These are phyloP conservation scores for Eubasilissa splendida DNA, from an alignment of 2,888 invertebrate genomes.

Conservation along the genomic window DNA sequence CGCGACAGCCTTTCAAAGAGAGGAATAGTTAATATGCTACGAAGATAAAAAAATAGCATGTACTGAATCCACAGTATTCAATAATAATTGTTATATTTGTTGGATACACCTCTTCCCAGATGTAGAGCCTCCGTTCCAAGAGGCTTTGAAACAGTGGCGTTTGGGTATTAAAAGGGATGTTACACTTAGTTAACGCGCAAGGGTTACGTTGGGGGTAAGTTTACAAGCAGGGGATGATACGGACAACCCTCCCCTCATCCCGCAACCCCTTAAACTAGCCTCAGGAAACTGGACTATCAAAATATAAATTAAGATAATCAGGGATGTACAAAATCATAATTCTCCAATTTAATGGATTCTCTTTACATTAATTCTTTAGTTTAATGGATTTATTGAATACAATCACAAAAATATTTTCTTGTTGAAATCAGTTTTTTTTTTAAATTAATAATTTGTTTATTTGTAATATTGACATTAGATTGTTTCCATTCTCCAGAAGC, in stretches of 20 bases:
- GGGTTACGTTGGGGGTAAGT: constrained; percentile 55
- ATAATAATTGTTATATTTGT: neutral
- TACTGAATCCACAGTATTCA: too few species aligned
- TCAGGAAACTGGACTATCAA: constrained; percentile 10
- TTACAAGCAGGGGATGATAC: constrained; percentile 52
- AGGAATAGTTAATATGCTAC: too few species aligned
- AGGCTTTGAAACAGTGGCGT: constrained; percentile 35
- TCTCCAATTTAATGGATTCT: too few species aligned
- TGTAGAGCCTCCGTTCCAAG: constrained; percentile 7
- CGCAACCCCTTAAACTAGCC: neutral
- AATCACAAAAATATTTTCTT: too few species aligned
- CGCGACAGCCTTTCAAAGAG: too few species aligned
- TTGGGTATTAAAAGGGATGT: constrained; percentile 57
- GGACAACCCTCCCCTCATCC: constrained; percentile 32
- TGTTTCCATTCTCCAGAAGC: too few species aligned
- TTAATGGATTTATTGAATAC: too few species aligned
- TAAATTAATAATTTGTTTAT: too few species aligned
- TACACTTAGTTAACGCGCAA: constrained; percentile 58
- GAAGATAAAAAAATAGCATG: too few species aligned
- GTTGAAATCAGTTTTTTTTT: too few species aligned
- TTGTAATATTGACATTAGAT: too few species aligned
- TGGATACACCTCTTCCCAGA: constrained; percentile 10
- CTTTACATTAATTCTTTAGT: too few species aligned
- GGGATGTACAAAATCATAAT: neutral
- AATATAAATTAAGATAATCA: neutral